Conservation (phyloP, 2,888 invertebrate genomes). For the Bombyx huttoni region DNA sequence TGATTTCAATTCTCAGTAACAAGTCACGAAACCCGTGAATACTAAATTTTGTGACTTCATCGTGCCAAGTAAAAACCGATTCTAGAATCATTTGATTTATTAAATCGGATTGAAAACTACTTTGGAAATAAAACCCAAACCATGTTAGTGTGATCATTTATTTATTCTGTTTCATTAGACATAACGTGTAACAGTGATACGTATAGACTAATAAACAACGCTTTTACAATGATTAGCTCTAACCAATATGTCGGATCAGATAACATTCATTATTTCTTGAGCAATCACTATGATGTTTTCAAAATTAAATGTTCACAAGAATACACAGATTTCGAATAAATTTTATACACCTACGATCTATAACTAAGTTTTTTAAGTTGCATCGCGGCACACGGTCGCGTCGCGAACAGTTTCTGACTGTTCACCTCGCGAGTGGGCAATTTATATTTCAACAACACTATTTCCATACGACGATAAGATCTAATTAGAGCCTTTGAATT, state of each 20-base stretch:
- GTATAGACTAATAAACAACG: constrained; percentile 21
- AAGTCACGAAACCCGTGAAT: no score
- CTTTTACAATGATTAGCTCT: constrained; percentile 21
- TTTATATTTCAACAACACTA: background rate
- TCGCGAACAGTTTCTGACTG: no score
- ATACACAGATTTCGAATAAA: constrained; percentile 11
- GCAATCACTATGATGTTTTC: constrained; percentile 30
- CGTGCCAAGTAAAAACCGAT: no score
- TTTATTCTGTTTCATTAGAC: constrained; percentile 48
- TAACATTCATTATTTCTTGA: constrained; percentile 46
- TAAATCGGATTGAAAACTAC: background rate
- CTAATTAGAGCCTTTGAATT: background rate
- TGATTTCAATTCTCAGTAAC: no score
- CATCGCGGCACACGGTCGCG: background rate
- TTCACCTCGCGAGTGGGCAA: background rate
- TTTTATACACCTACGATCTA: constrained; percentile 2
- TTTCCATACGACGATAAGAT: no score
- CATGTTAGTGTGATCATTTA: constrained; percentile 51
- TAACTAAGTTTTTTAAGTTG: background rate
- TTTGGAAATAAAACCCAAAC: constrained; percentile 23
- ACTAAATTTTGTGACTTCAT: no score
- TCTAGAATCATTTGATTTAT: no score
- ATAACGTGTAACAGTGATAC: constrained; percentile 34
- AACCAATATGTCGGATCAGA: constrained; percentile 31
- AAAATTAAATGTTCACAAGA: constrained; percentile 9